Conservation (phyloP, 2,888 invertebrate species). For the Apotomis capreana region DNA sequence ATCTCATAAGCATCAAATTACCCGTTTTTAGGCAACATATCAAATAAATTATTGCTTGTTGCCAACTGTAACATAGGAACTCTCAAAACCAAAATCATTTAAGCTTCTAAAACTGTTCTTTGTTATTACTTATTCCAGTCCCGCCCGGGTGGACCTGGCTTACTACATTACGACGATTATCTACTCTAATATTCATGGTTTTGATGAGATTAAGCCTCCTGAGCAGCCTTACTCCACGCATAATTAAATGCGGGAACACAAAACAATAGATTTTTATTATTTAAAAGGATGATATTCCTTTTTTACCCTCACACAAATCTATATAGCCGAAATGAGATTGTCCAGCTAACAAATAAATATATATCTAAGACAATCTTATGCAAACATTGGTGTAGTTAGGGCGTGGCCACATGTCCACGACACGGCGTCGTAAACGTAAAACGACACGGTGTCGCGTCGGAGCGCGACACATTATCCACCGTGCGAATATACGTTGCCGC, state of each 20-base stretch:
- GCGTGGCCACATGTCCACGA: too few species aligned
- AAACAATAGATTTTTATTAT: not conserved
- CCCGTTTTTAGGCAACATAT: not conserved
- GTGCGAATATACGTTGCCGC: too few species aligned
- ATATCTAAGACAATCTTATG: too few species aligned
- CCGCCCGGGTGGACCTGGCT: not conserved
- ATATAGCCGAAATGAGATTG: too few species aligned
- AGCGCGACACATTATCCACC: too few species aligned
- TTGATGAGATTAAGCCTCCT: conserved; percentile 12
- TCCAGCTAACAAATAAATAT: too few species aligned
- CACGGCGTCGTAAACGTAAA: too few species aligned
- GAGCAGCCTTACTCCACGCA: not conserved
- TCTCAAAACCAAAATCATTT: not conserved
- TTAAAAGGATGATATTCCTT: too few species aligned
- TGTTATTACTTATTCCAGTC: conserved; percentile 3
- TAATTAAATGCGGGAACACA: conserved; percentile 6
- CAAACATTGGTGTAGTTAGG: too few species aligned
- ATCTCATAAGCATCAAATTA: too few species aligned
- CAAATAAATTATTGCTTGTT: not conserved
- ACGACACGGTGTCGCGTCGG: too few species aligned
- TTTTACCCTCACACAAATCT: too few species aligned
- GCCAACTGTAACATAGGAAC: not conserved
- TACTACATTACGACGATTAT: conserved; percentile 16
- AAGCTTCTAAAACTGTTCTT: conserved; percentile 16
- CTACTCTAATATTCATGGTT: conserved; percentile 26